These are phyloP conservation scores for Elephas maximus DNA, from an alignment of 2,113 vertebrate species.

Conservation along the genomic window DNA sequence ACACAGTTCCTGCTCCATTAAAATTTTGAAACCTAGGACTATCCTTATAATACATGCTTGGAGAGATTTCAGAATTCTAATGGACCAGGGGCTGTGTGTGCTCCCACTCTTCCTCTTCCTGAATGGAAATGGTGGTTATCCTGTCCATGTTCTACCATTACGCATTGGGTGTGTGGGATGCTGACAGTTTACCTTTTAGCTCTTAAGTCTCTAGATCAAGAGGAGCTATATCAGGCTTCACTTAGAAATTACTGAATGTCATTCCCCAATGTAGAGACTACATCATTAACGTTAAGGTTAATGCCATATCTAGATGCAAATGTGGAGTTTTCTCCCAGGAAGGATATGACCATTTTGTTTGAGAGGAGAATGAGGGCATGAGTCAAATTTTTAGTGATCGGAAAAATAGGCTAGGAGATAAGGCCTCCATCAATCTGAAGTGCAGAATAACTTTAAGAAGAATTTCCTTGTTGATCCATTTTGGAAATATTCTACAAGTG, in stretches of 20 bases:
- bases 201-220: neutral
- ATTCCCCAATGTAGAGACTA: neutral
- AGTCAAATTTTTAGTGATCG: neutral
- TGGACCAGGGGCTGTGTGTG: neutral
- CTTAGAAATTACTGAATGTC: neutral
- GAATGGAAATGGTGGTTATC: neutral
- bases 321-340: neutral
- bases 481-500: neutral
- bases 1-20: neutral
- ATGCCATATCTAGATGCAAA: neutral
- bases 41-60: neutral
- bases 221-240: neutral
- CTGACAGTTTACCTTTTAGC: neutral
- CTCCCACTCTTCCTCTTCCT: slow-evolving; percentile 3
- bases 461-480: neutral
- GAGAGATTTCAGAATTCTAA: neutral
- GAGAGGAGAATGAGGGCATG: neutral
- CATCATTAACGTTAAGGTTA: neutral
- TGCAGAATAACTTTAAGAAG: neutral
- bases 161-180: neutral
- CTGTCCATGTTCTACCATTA: neutral
- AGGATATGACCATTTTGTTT: neutral
- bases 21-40: neutral
- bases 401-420: neutral
- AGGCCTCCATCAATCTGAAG: neutral